A percentile compares a stretch with the other conserved stretches of the same genome.
Conservation (phyloP, 2,888 invertebrate genomes). For the Sthenelais limicola region DNA sequence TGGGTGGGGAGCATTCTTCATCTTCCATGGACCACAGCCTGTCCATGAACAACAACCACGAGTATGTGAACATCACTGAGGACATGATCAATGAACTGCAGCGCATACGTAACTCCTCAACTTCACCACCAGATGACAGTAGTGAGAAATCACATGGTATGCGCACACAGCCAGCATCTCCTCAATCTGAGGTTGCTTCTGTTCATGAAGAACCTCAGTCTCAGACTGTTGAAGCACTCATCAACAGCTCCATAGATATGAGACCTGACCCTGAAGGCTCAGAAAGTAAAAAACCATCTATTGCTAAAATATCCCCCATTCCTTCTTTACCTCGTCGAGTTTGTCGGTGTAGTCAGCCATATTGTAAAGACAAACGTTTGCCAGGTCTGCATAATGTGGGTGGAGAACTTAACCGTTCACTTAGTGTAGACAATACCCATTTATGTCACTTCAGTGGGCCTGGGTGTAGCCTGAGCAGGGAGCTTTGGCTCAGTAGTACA, state of each 20-base stretch:
- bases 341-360: constrained; percentile 30
- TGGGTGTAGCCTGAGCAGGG: constrained; percentile 14
- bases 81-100: constrained; percentile 41
- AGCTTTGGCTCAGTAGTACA: constrained; percentile 36
- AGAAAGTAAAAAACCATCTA: constrained; percentile 25
- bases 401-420: background rate
- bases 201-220: background rate
- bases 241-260: background rate
- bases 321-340: constrained; percentile 10
- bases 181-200: background rate
- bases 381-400: background rate
- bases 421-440: background rate
- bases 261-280: constrained; percentile 42
- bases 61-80: constrained; percentile 40
- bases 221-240: background rate
- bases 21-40: constrained; percentile 29
- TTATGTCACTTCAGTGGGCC: constrained; percentile 4
- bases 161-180: constrained; percentile 18
- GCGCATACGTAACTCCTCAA: constrained; percentile 23
- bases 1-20: constrained; percentile 6
- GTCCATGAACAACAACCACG: constrained; percentile 39
- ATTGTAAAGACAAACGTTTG: constrained; percentile 29
- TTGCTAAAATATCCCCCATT: background rate
- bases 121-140: constrained; percentile 23
- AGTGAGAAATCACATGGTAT: constrained; percentile 2